phyloP scores from a whole-genome alignment of 2,113 vertebrate genomes.

The Grus americana region DNA sequence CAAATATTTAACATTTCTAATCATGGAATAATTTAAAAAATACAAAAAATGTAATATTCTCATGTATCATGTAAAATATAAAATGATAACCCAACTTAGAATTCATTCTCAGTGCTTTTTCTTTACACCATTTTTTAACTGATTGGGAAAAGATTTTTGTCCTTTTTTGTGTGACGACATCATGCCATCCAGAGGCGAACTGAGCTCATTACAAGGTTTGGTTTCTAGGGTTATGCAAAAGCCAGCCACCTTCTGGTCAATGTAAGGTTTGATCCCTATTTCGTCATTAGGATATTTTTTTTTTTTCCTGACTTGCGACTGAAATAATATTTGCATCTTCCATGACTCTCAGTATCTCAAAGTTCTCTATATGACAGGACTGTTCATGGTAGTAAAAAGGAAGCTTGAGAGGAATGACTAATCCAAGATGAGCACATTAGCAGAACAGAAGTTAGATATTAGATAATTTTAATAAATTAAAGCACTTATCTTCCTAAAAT shows the following conservation, averaged over 20 bases:
- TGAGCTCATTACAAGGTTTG: neutral
- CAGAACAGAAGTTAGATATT: neutral
- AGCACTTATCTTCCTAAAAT: neutral
- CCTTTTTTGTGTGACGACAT: neutral
- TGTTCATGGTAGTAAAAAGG: neutral
- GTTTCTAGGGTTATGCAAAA: neutral
- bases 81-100: neutral
- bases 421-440: neutral
- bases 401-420: neutral
- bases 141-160: neutral
- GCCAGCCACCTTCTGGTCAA: neutral
- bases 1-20: neutral
- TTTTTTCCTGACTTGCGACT: neutral
- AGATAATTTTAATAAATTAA: neutral
- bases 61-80: fast-evolving
- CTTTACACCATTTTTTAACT: slow-evolving; percentile 17
- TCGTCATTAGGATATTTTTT: neutral
- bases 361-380: neutral
- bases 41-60: neutral
- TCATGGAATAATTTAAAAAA: neutral
- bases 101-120: neutral
- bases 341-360: neutral
- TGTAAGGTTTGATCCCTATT: neutral
- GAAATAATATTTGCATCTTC: neutral
- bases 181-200: slow-evolving; percentile 61